A percentile compares a stretch with the other conserved stretches of the same genome.
phyloP scores from a whole-genome alignment of 2,113 vertebrate species.

The Pagrus major region DNA sequence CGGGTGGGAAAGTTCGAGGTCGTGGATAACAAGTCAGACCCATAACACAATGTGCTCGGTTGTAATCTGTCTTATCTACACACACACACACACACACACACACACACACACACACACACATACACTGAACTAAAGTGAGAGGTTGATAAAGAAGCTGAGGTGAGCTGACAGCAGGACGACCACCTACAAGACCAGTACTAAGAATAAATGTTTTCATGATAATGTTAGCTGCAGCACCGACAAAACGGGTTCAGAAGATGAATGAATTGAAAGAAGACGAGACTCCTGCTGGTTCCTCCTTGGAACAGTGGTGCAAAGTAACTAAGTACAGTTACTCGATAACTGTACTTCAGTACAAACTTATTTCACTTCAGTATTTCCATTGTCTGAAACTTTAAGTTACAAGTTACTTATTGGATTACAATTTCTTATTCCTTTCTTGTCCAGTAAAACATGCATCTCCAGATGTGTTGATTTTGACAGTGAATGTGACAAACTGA shows the following conservation, averaged over 20 bases:
- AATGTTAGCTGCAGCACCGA: not conserved
- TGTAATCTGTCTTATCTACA: conserved; percentile 67
- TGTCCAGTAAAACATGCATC: no score
- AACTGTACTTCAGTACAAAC: no score
- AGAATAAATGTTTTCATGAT: conserved; percentile 40
- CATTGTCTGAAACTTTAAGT: no score
- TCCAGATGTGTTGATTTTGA: no score
- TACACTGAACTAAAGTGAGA: not conserved
- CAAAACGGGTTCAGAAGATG: not conserved
- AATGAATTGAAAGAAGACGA: not conserved
- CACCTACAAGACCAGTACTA: conserved; percentile 19
- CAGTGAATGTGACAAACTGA: no score
- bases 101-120: conserved; percentile 20
- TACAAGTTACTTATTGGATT: no score
- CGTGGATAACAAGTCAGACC: conserved; percentile 71
- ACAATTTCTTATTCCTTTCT: no score
- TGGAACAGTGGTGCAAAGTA: no score
- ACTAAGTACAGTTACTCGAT: no score
- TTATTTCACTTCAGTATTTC: no score
- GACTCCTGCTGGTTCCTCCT: no score
- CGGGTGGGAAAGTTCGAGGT: conserved; percentile 68
- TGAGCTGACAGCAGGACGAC: conserved; percentile 36
- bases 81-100: conserved; percentile 33
- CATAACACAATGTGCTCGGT: conserved; percentile 66
- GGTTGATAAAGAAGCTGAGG: conserved; percentile 21